phyloP scores from a whole-genome alignment of 2,888 invertebrate species.

The Campopleginae sp. region DNA sequence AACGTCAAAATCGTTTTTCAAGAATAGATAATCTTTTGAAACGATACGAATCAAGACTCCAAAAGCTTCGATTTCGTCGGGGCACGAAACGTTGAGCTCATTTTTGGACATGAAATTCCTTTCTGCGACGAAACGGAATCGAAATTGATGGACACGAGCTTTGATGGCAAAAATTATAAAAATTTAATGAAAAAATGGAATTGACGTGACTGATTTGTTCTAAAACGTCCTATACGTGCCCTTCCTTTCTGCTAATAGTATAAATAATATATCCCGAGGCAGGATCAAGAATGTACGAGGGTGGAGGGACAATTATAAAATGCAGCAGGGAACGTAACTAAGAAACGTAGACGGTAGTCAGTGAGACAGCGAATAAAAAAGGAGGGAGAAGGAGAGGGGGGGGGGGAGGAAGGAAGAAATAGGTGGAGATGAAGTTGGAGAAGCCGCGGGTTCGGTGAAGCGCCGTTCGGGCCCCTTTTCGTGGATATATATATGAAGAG shows the following conservation, averaged over 20 bases:
- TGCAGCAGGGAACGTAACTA: constrained; percentile 37
- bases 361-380: constrained; percentile 16
- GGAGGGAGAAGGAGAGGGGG: constrained; percentile 2
- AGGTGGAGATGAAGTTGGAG: constrained; percentile 34
- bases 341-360: constrained; percentile 40
- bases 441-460: constrained; percentile 16
- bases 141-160: no score
- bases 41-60: no score
- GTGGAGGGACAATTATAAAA: constrained; percentile 39
- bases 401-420: constrained; percentile 20
- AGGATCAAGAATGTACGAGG: constrained; percentile 38
- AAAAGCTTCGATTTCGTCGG: no score
- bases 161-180: not conserved
- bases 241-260: constrained; percentile 36
- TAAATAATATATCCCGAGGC: constrained; percentile 41
- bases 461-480: constrained; percentile 25
- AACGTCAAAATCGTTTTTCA: no score
- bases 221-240: constrained; percentile 20
- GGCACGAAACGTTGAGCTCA: no score
- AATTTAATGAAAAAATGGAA: not conserved
- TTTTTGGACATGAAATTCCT: no score
- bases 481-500: constrained; percentile 21
- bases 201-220: not conserved
- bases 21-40: no score
- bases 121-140: no score